Base-by-base conservation (phyloP, 2,888 invertebrate genomes). In the Mythimna loreyi region DNA sequence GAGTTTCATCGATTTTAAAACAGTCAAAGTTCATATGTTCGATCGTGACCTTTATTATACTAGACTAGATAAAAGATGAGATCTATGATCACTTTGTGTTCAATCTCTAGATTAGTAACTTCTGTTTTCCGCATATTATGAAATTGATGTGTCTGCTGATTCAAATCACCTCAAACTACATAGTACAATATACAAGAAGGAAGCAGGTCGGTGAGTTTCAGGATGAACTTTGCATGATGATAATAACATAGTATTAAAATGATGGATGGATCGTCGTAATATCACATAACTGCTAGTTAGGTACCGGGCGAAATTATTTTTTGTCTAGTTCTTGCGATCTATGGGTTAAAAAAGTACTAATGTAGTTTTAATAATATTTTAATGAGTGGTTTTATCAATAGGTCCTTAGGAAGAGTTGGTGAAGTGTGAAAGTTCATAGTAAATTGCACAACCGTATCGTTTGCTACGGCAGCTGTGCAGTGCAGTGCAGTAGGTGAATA, bases 381-480 rank as follows among this genome's bases (percentile, higher is more conserved):
- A 75, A 82, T 77, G 64, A 47, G 19, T 28, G 21, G 66, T 62
- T 67, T 60, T 62, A 43, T 63, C 75, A 81, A 72, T 73, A 67
- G 71, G 66, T 56, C 75, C 77, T 70, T 75, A 88, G 89, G 87
- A 90, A 90, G 83, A 86, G 71, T 61, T 82, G 67, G 77, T 80
- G 71, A 78, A 87, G 89, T 89, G 89, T 86, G 84, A 91, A 89
- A 91, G 89, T 91, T 89, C 88, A 90, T 73, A 71, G 64, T 58
- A 65, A 83, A 79, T 91, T 90, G 77, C 88, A 91, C 90, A 91
- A 91, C 85, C 81, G 63, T 80, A 86, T 86, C 84, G 87, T 89
- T 90, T 91, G 89, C 90, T 91, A 86, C 89, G 86, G 86, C 86
- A 86, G 82, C 81, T 82, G 74, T 65, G 68, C 75, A 83, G 86